Percentiles rank a stretch among this genome's conserved stretches.
These are phyloP conservation scores for Ictalurus punctatus DNA, from an alignment of 2,113 vertebrate genomes.

Conservation along the genomic window DNA sequence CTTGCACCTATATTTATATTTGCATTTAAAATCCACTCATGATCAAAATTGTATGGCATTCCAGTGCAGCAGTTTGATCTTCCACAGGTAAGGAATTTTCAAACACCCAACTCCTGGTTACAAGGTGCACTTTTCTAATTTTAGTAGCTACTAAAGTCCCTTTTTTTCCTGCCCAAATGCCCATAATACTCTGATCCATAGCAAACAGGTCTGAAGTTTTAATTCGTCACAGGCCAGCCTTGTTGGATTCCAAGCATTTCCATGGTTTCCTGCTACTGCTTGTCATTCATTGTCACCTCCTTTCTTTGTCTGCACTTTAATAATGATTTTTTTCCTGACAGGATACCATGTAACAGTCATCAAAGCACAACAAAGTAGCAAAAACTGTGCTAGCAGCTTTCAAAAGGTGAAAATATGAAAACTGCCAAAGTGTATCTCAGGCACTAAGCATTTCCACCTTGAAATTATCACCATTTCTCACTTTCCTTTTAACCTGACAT, in stretches of 20 bases:
- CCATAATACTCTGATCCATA: slow-evolving; percentile 53
- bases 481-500: neutral
- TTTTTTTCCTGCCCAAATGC: slow-evolving; percentile 43
- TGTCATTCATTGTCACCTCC: slow-evolving; percentile 62
- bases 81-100: neutral
- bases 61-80: neutral
- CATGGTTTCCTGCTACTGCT: slow-evolving; percentile 64
- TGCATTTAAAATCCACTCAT: too few relatives aligned
- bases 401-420: slow-evolving; percentile 14
- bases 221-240: slow-evolving; percentile 67
- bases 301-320: slow-evolving; percentile 45
- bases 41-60: neutral
- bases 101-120: neutral
- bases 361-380: neutral
- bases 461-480: slow-evolving; percentile 30
- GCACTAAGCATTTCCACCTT: slow-evolving; percentile 2
- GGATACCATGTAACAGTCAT: neutral
- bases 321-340: slow-evolving; percentile 32
- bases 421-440: neutral
- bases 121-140: slow-evolving; percentile 27
- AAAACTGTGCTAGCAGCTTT: slow-evolving; percentile 3
- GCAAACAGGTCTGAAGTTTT: slow-evolving; percentile 61
- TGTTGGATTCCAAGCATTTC: slow-evolving; percentile 68
- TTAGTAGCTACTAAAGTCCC: slow-evolving; percentile 51
- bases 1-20: neutral